Evolutionary conservation across 2,797 vertebrate species (phyloP).

Genomic region (Pseudochirops cupreus): DNA sequence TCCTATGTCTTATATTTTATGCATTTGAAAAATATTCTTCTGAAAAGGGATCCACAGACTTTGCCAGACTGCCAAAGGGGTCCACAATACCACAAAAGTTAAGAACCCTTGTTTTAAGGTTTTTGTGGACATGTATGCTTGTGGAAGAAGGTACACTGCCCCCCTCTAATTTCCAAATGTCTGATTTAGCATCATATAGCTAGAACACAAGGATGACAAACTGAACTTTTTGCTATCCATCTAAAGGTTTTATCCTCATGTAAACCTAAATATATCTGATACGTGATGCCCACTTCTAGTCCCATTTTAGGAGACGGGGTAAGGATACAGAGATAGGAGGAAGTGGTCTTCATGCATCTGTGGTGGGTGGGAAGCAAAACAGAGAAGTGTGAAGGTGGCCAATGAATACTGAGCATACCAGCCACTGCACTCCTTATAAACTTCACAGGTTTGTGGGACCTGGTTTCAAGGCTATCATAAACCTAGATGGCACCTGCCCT

Average conservation of each 20-base stretch:
- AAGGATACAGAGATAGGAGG: neutral
- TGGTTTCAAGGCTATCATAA: neutral
- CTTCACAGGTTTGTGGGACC: neutral
- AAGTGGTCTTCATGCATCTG: neutral
- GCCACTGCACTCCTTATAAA: neutral
- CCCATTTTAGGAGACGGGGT: neutral
- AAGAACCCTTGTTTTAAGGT: neutral
- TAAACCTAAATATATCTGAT: neutral
- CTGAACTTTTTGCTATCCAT: conserved; percentile 57
- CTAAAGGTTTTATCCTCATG: conserved; percentile 47
- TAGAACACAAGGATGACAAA: neutral
- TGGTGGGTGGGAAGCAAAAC: neutral
- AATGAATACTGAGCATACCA: neutral
- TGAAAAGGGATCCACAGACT: neutral
- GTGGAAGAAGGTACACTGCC: conserved; percentile 6
- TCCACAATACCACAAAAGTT: neutral
- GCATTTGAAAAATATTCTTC: neutral
- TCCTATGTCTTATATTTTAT: neutral
- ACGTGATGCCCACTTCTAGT: neutral
- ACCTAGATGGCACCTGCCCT: neutral
- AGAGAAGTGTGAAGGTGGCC: neutral
- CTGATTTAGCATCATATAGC: neutral
- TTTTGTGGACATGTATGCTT: neutral
- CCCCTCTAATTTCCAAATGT: conserved; percentile 50
- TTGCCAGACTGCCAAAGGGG: neutral